Base-by-base conservation (phyloP, 1,140 invertebrate species). In the Orius laevigatus region DNA sequence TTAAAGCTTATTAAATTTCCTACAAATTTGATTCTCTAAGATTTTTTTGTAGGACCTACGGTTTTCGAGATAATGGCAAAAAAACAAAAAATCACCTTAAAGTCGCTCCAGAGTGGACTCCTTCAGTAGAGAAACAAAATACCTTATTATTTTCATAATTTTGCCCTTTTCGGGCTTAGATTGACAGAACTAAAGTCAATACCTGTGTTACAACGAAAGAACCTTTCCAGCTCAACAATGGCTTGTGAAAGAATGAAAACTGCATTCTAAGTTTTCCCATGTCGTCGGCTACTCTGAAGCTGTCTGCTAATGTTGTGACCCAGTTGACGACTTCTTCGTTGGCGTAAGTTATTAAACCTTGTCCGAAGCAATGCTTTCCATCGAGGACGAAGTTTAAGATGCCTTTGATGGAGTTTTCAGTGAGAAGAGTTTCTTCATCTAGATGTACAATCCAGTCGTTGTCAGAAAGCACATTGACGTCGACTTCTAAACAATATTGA, bases 361-460 rank as follows among this genome's bases (percentile, higher is more conserved):
- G 94, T 0, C 94, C 94, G 70, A 98, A 96, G 51, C 90, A 81
- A 68, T 95, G 84, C 63, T 87, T 90, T 0, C 91, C 92, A 67
- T 95, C 87, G 38, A 83, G 68, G 15, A 94, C 86, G 74, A 98
- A 98, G 62, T 98, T 98, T 11, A 98, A 66, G 56, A 98, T 90
- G 9, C 94, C 94, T 33, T 78, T 69, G 44, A 88, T 75, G 15
- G 86, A 83, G 63, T 94, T 91, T 59, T 91, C 86, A 3, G 93
- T 97, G 1, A 98, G 67, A 25, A 98, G 63, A 0, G 94, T 97
- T 66, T 98, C 94, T 68, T 98, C 94, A 63, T 98, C 94, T 12
- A 98, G 69, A 69, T 98, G 94, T 1, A 98, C 90, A 58, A 98
- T 86, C 91, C 91, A 98, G 63, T 97, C 93, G 12, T 75, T 79